Evolutionary conservation across 2,888 invertebrate species (phyloP).

Genomic region (Pediacus dermestoides): DNA sequence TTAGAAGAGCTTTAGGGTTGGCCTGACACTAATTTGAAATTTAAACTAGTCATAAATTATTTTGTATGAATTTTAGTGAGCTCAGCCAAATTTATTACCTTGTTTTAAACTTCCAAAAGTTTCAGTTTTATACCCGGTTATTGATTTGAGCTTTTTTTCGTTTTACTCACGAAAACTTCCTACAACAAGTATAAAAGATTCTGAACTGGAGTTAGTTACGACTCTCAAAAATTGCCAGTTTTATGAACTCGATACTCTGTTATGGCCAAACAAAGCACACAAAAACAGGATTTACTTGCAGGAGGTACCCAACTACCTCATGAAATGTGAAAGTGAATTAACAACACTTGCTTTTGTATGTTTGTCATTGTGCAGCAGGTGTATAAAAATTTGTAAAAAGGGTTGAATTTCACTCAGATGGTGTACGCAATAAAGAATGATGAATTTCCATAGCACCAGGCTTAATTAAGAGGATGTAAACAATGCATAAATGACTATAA

Average conservation of each 20-base stretch:
- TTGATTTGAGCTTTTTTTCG: constrained; percentile 1
- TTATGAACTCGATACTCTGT: no score
- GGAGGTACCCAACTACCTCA: no score
- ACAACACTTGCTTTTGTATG: no score
- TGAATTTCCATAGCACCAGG: neutral
- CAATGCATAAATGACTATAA: constrained; percentile 5
- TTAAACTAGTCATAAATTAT: constrained; percentile 47
- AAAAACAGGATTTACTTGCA: no score
- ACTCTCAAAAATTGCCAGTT: no score
- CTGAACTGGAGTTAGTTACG: neutral
- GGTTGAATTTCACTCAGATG: no score
- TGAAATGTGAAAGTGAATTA: no score
- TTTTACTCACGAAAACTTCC: constrained; percentile 1
- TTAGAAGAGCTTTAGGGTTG: constrained; percentile 40
- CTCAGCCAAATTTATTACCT: constrained; percentile 15
- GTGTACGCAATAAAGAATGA: neutral
- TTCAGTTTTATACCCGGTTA: neutral
- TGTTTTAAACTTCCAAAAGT: constrained; percentile 5
- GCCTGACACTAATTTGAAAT: constrained; percentile 48
- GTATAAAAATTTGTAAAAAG: no score
- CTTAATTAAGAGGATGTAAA: neutral
- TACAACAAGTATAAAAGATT: neutral
- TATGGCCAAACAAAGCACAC: no score
- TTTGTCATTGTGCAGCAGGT: no score
- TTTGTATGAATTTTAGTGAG: constrained; percentile 46